Conservation (phyloP, 2,113 vertebrate species). For the Myrmophylax atrothorax region DNA sequence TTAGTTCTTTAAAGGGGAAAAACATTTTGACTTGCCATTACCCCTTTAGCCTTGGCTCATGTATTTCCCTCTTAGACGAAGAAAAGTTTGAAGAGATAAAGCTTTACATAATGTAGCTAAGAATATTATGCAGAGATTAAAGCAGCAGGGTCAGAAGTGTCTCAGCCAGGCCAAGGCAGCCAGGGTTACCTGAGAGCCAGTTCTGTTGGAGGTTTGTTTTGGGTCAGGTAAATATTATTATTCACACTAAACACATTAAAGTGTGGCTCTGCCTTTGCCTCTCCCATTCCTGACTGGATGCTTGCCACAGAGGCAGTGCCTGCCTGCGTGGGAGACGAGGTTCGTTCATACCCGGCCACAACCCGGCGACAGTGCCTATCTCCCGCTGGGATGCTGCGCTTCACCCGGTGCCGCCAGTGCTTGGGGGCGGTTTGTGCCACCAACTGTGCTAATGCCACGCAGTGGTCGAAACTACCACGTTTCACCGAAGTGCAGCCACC, state of each 20-base stretch:
- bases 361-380: background rate
- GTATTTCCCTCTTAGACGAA: background rate
- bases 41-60: background rate
- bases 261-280: background rate
- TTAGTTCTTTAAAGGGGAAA: background rate
- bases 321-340: background rate
- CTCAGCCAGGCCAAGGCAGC: background rate
- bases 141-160: background rate
- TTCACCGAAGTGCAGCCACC: rapidly evolving
- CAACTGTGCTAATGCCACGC: background rate
- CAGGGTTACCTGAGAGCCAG: background rate
- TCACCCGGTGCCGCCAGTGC: background rate
- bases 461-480: background rate
- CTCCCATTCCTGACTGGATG: background rate
- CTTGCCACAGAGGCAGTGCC: background rate
- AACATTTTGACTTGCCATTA: background rate
- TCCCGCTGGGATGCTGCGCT: background rate
- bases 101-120: background rate
- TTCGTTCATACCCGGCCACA: background rate
- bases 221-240: background rate
- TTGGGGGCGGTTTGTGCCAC: background rate
- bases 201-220: background rate
- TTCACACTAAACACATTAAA: background rate
- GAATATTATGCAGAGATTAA: background rate
- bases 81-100: background rate